These are phyloP conservation scores for Gobionotothen gibberifrons DNA, from an alignment of 2,797 vertebrate species.

Conservation along the genomic window DNA sequence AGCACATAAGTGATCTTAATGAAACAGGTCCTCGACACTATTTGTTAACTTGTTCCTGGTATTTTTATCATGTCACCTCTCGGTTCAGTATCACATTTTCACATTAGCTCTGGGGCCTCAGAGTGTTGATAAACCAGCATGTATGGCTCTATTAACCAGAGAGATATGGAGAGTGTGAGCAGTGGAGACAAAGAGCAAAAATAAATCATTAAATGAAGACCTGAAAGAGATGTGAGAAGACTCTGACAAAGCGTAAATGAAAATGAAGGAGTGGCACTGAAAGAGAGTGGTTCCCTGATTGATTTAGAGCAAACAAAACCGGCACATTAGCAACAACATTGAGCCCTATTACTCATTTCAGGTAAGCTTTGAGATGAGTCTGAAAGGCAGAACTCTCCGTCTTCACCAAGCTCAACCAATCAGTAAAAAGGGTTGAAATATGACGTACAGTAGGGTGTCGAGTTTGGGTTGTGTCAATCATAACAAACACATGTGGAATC, in stretches of 20 bases:
- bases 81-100: slow-evolving; percentile 43
- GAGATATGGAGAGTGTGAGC: slow-evolving; percentile 36
- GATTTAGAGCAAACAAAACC: slow-evolving; percentile 43
- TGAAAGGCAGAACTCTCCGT: slow-evolving; percentile 14
- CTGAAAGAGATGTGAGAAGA: slow-evolving; percentile 31
- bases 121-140: slow-evolving; percentile 54
- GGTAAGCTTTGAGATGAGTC: background rate
- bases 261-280: slow-evolving; percentile 15
- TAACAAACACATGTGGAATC: background rate
- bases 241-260: slow-evolving; percentile 18
- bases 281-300: slow-evolving; percentile 28
- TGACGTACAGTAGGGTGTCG: background rate
- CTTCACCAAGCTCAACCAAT: slow-evolving; percentile 7
- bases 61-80: slow-evolving; percentile 43
- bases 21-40: slow-evolving; percentile 20
- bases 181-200: slow-evolving; percentile 40
- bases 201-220: slow-evolving; percentile 52
- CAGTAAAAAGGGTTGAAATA: slow-evolving; percentile 23
- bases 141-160: slow-evolving; percentile 64
- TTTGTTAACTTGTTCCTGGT: slow-evolving; percentile 44
- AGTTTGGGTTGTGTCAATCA: slow-evolving; percentile 7
- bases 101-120: slow-evolving; percentile 38
- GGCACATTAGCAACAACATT: slow-evolving; percentile 11
- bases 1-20: slow-evolving; percentile 46
- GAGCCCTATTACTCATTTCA: slow-evolving; percentile 17